These are phyloP conservation scores for Ips nitidus DNA, from an alignment of 1,140 invertebrate genomes.

Conservation along the genomic window DNA sequence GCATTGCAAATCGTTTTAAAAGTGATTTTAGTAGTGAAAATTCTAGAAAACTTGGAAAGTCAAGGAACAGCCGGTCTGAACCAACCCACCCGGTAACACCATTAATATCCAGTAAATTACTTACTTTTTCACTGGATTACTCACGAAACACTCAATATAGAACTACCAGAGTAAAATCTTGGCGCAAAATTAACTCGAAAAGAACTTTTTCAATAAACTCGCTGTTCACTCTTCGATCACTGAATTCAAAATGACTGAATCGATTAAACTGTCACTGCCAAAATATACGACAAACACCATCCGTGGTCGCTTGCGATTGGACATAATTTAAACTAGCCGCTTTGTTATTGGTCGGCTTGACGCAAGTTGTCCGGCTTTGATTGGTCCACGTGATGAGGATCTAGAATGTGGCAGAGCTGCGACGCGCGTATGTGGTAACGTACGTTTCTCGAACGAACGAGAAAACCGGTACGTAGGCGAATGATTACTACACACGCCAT, in stretches of 20 bases:
- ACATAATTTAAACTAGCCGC: constrained; percentile 3
- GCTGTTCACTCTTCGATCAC: not conserved
- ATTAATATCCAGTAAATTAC: not conserved
- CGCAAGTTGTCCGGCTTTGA: constrained; percentile 25
- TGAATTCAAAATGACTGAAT: constrained; percentile 30
- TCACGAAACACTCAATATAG: not conserved
- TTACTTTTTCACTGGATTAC: not conserved
- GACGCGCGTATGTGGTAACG: constrained; percentile 5
- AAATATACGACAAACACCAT: constrained; percentile 20
- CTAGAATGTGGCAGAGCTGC: constrained; percentile 11
- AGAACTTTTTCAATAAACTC: not conserved
- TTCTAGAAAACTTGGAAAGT: no score
- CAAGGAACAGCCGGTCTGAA: not conserved
- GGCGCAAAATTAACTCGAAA: not conserved
- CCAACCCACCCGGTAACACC: not conserved
- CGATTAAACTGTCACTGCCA: constrained; percentile 20
- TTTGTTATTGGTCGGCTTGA: constrained; percentile 10
- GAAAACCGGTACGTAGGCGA: constrained; percentile 17
- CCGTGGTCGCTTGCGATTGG: constrained; percentile 33
- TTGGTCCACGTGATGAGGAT: constrained; percentile 33
- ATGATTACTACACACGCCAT: no score
- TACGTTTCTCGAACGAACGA: constrained; percentile 21
- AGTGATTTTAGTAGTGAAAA: no score
- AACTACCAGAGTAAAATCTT: not conserved
- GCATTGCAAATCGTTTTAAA: no score